Conservation (phyloP, 2,888 invertebrate species). For the Aspidiotus rigidus region DNA sequence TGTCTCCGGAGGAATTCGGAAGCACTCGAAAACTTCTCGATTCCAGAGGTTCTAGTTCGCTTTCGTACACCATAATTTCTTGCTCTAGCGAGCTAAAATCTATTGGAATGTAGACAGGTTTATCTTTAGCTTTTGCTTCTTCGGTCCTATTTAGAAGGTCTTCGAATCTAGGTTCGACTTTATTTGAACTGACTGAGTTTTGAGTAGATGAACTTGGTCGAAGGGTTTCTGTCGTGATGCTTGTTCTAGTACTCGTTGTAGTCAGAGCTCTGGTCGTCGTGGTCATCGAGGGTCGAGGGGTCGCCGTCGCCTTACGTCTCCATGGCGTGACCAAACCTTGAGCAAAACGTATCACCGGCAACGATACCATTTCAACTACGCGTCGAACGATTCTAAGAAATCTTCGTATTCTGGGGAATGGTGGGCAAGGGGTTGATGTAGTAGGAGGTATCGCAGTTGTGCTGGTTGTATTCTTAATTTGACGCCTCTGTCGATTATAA, state of each 20-base stretch:
- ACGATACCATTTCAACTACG: slow-evolving; percentile 12
- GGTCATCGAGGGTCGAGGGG: neutral
- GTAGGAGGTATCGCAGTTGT: too few species aligned
- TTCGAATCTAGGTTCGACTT: too few species aligned
- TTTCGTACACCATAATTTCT: slow-evolving; percentile 17
- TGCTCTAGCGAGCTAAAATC: slow-evolving; percentile 4
- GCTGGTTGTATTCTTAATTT: too few species aligned
- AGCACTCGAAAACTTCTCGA: neutral
- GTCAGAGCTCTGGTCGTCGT: neutral
- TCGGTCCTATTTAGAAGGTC: neutral
- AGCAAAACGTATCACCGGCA: slow-evolving; percentile 18
- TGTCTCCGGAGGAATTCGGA: neutral
- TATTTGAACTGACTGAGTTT: neutral
- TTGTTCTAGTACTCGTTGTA: neutral
- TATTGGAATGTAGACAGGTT: neutral
- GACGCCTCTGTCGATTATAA: too few species aligned
- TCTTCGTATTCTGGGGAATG: slow-evolving; percentile 1
- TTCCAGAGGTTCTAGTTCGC: slow-evolving; percentile 10
- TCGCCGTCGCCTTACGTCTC: neutral
- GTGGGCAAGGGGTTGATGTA: neutral
- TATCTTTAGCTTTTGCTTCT: neutral
- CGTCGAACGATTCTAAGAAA: slow-evolving; percentile 23
- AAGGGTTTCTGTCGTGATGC: neutral
- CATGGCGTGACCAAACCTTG: slow-evolving; percentile 17
- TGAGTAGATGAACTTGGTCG: neutral